These are phyloP conservation scores for Cheirogaleus major DNA, from an alignment of 2,797 vertebrate genomes.

Conservation along the genomic window DNA sequence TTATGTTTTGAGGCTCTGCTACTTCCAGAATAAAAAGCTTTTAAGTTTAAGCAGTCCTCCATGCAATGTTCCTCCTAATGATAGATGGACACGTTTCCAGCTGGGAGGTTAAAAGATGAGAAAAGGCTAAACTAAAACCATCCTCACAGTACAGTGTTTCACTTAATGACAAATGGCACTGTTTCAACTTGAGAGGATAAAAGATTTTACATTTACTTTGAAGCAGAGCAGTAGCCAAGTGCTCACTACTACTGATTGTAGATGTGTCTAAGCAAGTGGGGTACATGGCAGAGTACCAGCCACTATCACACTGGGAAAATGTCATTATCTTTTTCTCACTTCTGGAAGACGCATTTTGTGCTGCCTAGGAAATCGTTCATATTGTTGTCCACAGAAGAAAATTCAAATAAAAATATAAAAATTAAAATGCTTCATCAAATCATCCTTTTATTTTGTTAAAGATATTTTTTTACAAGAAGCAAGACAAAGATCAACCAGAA, in stretches of 20 bases:
- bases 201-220: conserved; percentile 55
- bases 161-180: conserved; percentile 11
- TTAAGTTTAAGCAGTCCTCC: conserved; percentile 17
- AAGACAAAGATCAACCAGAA: neutral
- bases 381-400: neutral
- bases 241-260: neutral
- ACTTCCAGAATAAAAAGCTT: conserved; percentile 8
- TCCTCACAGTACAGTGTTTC: neutral
- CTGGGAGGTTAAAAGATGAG: conserved; percentile 13
- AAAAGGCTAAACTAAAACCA: conserved; percentile 47
- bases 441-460: neutral
- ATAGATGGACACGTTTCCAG: conserved; percentile 46
- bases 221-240: neutral
- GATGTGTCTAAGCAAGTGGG: neutral
- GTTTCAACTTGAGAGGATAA: conserved; percentile 47
- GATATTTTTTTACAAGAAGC: neutral
- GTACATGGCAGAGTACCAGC: neutral
- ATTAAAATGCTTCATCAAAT: neutral
- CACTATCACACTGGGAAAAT: neutral
- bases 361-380: neutral
- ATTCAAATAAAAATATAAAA: neutral
- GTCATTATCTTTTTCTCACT: neutral
- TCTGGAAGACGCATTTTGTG: neutral
- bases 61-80: conserved; percentile 20
- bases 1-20: neutral